A percentile compares a stretch with the other conserved stretches of the same genome.
Evolutionary conservation across 2,113 vertebrate genomes (phyloP).

Genomic region (Labeo rohita): DNA sequence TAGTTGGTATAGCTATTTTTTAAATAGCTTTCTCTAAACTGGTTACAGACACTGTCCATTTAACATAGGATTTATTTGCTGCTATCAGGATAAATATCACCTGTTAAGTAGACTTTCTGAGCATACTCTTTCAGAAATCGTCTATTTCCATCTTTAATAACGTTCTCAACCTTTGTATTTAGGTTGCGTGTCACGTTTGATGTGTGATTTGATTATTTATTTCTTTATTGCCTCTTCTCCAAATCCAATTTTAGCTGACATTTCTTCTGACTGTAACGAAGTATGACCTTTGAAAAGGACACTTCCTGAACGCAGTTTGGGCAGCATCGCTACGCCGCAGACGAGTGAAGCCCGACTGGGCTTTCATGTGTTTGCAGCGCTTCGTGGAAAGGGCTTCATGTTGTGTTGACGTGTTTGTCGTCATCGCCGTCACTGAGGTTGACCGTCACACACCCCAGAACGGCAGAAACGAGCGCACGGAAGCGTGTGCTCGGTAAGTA

Average conservation of each 20-base stretch:
- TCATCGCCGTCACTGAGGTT: neutral
- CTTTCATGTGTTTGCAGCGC: neutral
- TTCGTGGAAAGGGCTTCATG: neutral
- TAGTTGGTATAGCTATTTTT: neutral
- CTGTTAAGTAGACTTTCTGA: neutral
- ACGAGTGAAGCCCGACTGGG: neutral
- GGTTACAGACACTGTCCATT: neutral
- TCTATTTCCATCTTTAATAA: slow-evolving; percentile 43
- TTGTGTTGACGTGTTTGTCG: neutral
- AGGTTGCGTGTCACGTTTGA: slow-evolving; percentile 37
- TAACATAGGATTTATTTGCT: neutral
- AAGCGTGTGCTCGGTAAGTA: neutral
- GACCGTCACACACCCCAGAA: neutral
- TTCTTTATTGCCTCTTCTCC: slow-evolving; percentile 45
- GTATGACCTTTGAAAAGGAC: slow-evolving; percentile 84
- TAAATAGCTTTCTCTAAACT: neutral
- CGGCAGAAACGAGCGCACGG: neutral
- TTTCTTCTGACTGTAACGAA: slow-evolving; percentile 83
- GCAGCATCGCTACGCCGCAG: neutral
- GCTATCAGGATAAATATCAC: neutral
- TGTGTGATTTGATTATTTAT: slow-evolving; percentile 66
- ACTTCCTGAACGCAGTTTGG: slow-evolving; percentile 46
- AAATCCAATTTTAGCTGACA: slow-evolving; percentile 83
- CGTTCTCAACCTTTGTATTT: slow-evolving; percentile 33
- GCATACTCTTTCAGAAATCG: neutral